Evolutionary conservation across 2,113 vertebrate species (phyloP).

Genomic region (Calyptomena viridis): DNA sequence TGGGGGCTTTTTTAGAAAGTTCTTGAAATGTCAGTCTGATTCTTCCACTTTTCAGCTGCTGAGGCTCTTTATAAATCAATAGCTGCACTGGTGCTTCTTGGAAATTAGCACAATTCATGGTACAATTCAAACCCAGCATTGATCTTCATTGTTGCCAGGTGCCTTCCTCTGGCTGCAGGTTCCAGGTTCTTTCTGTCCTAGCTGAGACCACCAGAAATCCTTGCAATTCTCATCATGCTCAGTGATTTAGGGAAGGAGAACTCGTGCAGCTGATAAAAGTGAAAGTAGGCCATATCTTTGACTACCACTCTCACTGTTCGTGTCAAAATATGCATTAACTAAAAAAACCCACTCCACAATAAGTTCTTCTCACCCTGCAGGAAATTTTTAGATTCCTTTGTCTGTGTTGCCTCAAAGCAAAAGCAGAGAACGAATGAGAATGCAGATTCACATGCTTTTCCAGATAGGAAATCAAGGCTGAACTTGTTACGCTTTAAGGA

Average conservation of each 20-base stretch:
- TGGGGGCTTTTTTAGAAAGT: not conserved
- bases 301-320: not conserved
- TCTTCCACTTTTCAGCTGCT: not conserved
- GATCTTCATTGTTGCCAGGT: not conserved
- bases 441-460: not conserved
- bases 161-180: not conserved
- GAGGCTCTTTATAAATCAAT: not conserved
- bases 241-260: not conserved
- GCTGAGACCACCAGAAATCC: not conserved
- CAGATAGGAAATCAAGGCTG: not conserved
- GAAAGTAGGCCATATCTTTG: not conserved
- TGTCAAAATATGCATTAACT: not conserved
- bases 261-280: not conserved
- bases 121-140: not conserved
- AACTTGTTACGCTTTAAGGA: not conserved
- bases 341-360: not conserved
- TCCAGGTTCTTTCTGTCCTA: not conserved
- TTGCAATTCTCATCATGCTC: not conserved
- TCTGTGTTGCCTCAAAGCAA: not conserved
- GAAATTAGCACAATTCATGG: not conserved
- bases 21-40: not conserved
- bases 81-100: not conserved
- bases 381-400: not conserved
- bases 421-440: not conserved
- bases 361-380: not conserved